Conservation (phyloP, 2,888 invertebrate species). For the Dicyrtoma fusca region DNA sequence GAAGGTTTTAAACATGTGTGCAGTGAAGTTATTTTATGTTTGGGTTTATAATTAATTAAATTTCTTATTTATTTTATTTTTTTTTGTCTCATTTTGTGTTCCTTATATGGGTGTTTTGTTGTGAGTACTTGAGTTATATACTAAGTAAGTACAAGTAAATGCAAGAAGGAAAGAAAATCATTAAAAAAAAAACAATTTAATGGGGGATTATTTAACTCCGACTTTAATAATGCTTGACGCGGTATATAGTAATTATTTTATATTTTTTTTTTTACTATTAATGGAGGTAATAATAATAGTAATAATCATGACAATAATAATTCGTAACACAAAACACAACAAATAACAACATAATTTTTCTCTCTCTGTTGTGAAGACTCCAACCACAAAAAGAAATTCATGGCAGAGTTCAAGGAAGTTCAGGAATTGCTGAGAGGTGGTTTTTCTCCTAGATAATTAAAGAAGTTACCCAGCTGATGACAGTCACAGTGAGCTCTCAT, state of each 20-base stretch:
- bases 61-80: not conserved
- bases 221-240: constrained; percentile 22
- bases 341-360: not conserved
- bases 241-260: not conserved
- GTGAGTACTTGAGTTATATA: not conserved
- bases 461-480: constrained; percentile 4
- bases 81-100: not conserved
- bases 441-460: not conserved
- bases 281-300: constrained; percentile 8
- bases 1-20: constrained; percentile 15
- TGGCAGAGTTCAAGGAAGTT: not conserved
- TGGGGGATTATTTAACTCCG: constrained; percentile 15
- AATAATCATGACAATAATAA: constrained; percentile 9
- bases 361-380: not conserved
- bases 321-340: constrained; percentile 21
- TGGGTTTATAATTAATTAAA: not conserved
- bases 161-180: constrained; percentile 2
- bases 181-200: constrained; percentile 2
- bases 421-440: too few relatives aligned
- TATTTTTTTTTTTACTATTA: not conserved
- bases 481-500: not conserved
- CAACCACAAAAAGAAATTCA: not conserved
- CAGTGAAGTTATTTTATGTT: not conserved
- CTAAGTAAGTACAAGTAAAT: not conserved
- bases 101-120: not conserved